These are phyloP conservation scores for Drosophila paramelanica DNA, from an alignment of 2,888 invertebrate species.

Conservation along the genomic window DNA sequence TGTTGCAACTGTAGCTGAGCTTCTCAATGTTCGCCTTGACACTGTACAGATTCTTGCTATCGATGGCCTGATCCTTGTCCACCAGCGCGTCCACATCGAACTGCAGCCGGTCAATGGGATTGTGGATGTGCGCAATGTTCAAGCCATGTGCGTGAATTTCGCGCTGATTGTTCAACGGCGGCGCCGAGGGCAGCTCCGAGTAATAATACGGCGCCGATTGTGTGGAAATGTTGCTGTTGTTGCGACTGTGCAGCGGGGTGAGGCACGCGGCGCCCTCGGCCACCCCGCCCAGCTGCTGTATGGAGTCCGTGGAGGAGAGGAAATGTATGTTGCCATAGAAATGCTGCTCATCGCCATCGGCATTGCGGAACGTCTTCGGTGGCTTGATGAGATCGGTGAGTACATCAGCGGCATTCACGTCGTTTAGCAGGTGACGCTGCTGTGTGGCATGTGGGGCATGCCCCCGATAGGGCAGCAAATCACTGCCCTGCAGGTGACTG, in stretches of 20 bases:
- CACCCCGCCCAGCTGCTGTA: constrained; percentile 76
- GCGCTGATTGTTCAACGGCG: constrained; percentile 89
- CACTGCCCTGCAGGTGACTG: constrained; percentile 87
- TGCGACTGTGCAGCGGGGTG: constrained; percentile 87
- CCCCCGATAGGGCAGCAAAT: constrained; percentile 82
- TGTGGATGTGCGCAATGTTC: constrained; percentile 82
- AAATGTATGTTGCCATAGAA: constrained; percentile 85
- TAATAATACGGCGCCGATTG: constrained; percentile 94
- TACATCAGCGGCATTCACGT: constrained; percentile 65
- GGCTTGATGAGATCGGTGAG: constrained; percentile 84
- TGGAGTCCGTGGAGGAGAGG: constrained; percentile 84
- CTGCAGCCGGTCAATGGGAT: constrained; percentile 86
- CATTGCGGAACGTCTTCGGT: constrained; percentile 83
- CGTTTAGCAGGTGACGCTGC: constrained; percentile 63
- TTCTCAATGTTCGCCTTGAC: constrained; percentile 83
- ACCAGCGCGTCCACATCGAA: constrained; percentile 88
- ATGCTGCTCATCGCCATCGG: constrained; percentile 82
- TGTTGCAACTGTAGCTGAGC: constrained; percentile 81
- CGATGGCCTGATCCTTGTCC: constrained; percentile 87
- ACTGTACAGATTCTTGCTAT: constrained; percentile 84
- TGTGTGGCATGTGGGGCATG: constrained; percentile 59
- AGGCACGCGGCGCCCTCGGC: constrained; percentile 50
- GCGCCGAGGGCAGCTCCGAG: constrained; percentile 88
- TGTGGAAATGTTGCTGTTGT: constrained; percentile 87
- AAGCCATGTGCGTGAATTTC: constrained; percentile 86